Base-by-base conservation (phyloP, 2,888 invertebrate species). In the Latrodectus elegans region DNA sequence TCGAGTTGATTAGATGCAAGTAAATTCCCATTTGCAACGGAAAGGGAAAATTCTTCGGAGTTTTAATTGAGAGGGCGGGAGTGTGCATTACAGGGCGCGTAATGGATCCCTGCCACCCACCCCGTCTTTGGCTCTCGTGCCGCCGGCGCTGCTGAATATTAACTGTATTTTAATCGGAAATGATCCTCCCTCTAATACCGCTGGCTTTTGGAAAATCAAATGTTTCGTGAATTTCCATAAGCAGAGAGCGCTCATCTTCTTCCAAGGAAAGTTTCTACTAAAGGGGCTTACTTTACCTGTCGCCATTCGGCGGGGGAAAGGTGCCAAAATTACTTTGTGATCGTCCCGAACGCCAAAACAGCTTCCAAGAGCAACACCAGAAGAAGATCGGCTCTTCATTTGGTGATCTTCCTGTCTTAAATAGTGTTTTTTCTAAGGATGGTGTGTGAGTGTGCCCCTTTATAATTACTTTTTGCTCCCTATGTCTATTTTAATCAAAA, bases 151-250 rank as follows among this genome's bases (percentile, higher is more conserved):
- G 87, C 82, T 88, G 87, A 88, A 88, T 88, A 88, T 88, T 88
- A 88, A 88, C 87, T 88, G 87, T 88, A 88, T 88, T 88, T 88
- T 88, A 88, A 88, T 88, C 87, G 87, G 68, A 88, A 78, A 78
- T 88, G 87, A 88, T 88, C 82, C 83, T 81, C 86, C 81, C 81
- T 76, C 55, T 88, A 74, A 74, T 78, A 73, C 67, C 64, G 75
- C 68, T 49, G 84, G 73, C 64, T 38, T 38, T 38, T 65, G 87
- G 78, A 88, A 88, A 88, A 88, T 88, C 87, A 88, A 88, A 88
- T 88, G 87, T 82, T 88, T 83, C 87, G 83, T 88, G 87, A 83
- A 88, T 88, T 74, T 88, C 83, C 87, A 73, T 83, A 82, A 83
- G 78, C 38, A 38, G 38, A 38, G 38, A 38, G 49, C 68, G 81